Percentiles rank a stretch among this genome's conserved stretches.
phyloP scores from a whole-genome alignment of 2,797 vertebrate species.

The Sebastes diaconus region DNA sequence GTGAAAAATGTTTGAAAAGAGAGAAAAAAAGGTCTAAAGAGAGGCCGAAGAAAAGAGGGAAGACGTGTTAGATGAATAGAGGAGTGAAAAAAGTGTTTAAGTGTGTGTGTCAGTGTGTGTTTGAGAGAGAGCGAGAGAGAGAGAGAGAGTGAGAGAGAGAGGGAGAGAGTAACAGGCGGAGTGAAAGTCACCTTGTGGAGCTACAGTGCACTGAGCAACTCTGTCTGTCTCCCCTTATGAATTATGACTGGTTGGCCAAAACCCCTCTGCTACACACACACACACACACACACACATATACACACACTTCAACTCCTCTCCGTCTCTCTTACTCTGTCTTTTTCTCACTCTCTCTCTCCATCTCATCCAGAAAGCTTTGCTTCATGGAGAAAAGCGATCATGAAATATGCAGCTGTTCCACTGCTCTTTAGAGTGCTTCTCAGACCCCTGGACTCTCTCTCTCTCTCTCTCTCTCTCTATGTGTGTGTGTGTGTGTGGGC shows the following conservation, averaged over 20 bases:
- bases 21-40: not conserved
- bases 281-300: conserved; percentile 2
- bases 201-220: conserved; percentile 64
- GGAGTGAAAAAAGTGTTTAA: not conserved
- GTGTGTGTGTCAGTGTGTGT: not conserved
- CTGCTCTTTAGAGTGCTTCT: conserved; percentile 69
- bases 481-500: conserved; percentile 14
- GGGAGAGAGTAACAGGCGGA: conserved; percentile 7
- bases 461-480: not conserved
- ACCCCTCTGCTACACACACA: conserved; percentile 22
- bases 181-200: conserved; percentile 83
- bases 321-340: not conserved
- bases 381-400: conserved; percentile 73
- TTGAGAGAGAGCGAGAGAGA: not conserved
- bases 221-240: conserved; percentile 74
- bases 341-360: conserved; percentile 14
- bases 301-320: not conserved
- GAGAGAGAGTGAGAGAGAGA: not conserved
- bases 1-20: not conserved
- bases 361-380: conserved; percentile 63
- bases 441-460: conserved; percentile 14
- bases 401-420: conserved; percentile 83
- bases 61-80: not conserved
- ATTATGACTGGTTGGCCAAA: conserved; percentile 74
- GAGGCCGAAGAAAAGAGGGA: not conserved